Conservation (phyloP, 2,113 vertebrate species). For the Nycticorax nycticorax region DNA sequence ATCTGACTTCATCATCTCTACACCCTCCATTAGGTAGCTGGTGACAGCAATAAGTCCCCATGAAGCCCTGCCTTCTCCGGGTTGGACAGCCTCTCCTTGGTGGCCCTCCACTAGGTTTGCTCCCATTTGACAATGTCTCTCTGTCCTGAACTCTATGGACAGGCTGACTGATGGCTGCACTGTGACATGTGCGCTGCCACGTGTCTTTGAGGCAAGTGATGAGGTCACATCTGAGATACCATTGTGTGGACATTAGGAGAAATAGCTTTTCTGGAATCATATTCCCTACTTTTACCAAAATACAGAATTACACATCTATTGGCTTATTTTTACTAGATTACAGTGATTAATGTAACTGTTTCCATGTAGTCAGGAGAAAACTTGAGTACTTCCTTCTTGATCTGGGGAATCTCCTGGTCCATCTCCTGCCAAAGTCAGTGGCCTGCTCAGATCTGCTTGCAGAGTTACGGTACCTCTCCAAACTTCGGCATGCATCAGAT, state of each 20-base stretch:
- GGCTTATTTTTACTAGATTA: neutral
- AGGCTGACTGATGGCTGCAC: neutral
- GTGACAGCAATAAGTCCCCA: neutral
- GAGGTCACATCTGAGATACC: neutral
- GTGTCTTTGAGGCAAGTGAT: neutral
- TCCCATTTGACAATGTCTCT: neutral
- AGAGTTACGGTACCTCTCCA: neutral
- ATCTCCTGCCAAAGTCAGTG: neutral
- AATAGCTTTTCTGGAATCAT: neutral
- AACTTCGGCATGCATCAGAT: neutral
- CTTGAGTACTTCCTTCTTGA: neutral
- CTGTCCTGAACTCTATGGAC: neutral
- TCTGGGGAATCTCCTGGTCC: neutral
- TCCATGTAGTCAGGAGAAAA: neutral
- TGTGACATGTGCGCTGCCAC: neutral
- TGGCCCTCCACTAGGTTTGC: fast-evolving
- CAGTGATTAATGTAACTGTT: neutral
- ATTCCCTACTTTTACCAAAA: neutral
- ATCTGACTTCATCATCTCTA: neutral
- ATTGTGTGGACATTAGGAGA: neutral
- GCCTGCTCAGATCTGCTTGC: neutral
- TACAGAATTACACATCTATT: neutral
- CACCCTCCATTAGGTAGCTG: neutral
- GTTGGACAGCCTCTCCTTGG: neutral
- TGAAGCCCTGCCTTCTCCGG: neutral